phyloP scores from a whole-genome alignment of 2,113 vertebrate genomes.

The Hyperopisus bebe region DNA sequence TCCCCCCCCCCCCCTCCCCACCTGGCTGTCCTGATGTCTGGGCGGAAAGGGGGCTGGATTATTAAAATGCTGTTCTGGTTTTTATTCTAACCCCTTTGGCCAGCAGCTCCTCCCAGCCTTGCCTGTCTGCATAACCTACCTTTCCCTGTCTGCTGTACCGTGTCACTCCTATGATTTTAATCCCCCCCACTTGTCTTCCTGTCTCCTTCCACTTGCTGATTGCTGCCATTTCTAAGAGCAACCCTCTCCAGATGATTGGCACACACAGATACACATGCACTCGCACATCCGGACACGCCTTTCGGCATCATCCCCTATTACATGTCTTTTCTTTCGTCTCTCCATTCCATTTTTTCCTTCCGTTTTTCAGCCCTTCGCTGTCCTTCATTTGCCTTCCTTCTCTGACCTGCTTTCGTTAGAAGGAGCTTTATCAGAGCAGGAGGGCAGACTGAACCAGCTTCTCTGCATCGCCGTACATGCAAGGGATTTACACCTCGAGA shows the following conservation, averaged over 20 bases:
- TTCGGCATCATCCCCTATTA: neutral
- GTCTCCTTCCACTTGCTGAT: neutral
- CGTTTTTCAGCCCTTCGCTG: neutral
- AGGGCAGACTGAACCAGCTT: neutral
- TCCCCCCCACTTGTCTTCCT: neutral
- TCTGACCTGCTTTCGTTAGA: constrained; percentile 8
- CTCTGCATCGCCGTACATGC: neutral
- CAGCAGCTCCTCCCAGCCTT: neutral
- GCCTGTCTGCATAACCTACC: neutral
- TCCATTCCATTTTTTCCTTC: neutral
- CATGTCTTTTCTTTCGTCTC: neutral
- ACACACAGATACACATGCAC: neutral
- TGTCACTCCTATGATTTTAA: neutral
- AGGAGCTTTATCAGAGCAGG: neutral
- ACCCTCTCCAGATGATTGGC: neutral
- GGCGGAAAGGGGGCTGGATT: constrained; percentile 13
- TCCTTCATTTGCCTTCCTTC: constrained; percentile 31
- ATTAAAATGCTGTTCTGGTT: neutral
- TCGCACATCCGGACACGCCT: neutral
- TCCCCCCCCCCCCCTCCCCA: neutral
- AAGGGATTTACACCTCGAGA: neutral
- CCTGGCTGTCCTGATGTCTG: neutral
- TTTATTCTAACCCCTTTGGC: neutral
- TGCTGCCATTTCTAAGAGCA: neutral
- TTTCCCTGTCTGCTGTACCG: neutral